Evolutionary conservation across 2,888 invertebrate genomes (phyloP).

Genomic region (Lucinisca nassula): DNA sequence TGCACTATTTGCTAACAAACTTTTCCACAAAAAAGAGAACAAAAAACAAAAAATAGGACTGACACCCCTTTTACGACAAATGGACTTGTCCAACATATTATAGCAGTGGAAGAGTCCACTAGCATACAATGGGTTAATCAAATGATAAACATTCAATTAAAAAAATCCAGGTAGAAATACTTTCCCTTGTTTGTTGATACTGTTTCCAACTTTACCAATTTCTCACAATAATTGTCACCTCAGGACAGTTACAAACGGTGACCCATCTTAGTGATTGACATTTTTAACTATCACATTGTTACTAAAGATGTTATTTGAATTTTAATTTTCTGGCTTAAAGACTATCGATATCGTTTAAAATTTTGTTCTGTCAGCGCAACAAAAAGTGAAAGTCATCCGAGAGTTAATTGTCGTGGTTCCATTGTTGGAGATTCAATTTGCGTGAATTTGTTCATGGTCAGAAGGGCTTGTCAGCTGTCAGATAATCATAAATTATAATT

Average conservation of each 20-base stretch:
- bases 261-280: background rate
- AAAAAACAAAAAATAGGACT: no score
- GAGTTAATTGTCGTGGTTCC: conserved; percentile 10
- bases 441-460: conserved; percentile 9
- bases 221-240: no score
- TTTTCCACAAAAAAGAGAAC: no score
- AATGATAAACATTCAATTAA: no score
- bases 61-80: no score
- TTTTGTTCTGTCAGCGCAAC: background rate
- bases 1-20: background rate
- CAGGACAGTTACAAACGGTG: background rate
- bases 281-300: conserved; percentile 1
- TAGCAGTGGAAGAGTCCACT: no score
- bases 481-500: conserved; percentile 5
- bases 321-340: background rate
- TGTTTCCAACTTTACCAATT: no score
- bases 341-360: background rate
- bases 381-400: conserved; percentile 4
- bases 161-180: no score
- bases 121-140: no score
- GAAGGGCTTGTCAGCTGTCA: conserved; percentile 1
- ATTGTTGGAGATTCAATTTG: background rate
- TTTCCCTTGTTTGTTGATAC: no score
- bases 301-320: conserved; percentile 1
- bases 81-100: no score